Evolutionary conservation across 2,888 invertebrate species (phyloP), one percentile per base, ranked within the genome.

Genomic region (Drosophila anomalata): DNA sequence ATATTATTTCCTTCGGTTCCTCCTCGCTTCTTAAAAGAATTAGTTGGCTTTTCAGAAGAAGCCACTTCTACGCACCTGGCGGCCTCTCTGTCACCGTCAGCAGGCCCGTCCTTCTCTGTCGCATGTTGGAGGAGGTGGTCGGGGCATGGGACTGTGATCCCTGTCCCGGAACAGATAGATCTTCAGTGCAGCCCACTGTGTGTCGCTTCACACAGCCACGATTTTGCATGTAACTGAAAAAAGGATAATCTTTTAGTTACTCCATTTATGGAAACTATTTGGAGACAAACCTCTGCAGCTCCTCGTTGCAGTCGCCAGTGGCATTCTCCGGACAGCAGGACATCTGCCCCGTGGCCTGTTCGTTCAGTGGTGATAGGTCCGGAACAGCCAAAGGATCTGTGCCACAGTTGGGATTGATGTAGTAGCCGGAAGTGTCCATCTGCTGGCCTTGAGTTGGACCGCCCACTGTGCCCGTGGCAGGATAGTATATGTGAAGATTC

Each of bases 51-150:
- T 11, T 12, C 9, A 7, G 22, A 22, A 22, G 9, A 44, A 36
- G 44, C 44, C 9, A 9, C 20, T 11, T 8, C 29, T 60, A 86
- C 92, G 92, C 92, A 97, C 97, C 97, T 92, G 97, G 97, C 17
- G 96, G 96, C 73, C 97, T 92, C 90, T 97, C 97, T 85, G 96
- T 96, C 26, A 97, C 97, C 0, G 97, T 96, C 31, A 96, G 93
- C 11, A 97, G 93, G 76, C 97, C 97, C 5, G 96, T 96, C 62
- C 97, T 93, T 77, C 97, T 93, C 46, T 96, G 95, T 76, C 96
- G 93, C 76, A 94, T 94, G 67, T 90, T 91, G 41, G 84, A 73
- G 9, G 78, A 65, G 90, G 74, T 26, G n/a, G 78, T 52, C 54
- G 73, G 76, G 1, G 71, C 42, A 46, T 85, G 82, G 44, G 53